Evolutionary conservation across 1,140 invertebrate species (phyloP).

Genomic region (Microplitis demolitor): DNA sequence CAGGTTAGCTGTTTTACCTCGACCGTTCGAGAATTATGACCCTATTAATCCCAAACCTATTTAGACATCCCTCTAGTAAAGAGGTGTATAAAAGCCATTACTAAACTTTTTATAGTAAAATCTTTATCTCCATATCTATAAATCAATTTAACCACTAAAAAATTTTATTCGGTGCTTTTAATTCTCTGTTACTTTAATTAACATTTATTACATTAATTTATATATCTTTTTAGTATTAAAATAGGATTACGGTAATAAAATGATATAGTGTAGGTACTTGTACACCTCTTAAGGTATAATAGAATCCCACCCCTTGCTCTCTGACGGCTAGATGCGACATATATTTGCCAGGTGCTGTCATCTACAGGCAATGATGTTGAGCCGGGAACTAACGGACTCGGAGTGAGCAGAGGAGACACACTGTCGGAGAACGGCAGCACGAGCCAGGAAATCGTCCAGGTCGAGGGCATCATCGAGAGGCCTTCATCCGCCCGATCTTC

Average conservation of each 20-base stretch:
- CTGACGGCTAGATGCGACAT: constrained; percentile 64
- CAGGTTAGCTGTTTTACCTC: constrained; percentile 53
- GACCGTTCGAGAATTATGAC: constrained; percentile 13
- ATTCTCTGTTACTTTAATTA: too few species aligned
- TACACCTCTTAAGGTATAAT: constrained; percentile 54
- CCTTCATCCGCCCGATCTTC: constrained; percentile 62
- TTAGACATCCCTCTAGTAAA: constrained; percentile 54
- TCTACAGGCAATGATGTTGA: constrained; percentile 66
- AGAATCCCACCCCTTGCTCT: constrained; percentile 61
- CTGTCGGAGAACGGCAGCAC: constrained; percentile 53
- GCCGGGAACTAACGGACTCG: constrained; percentile 63
- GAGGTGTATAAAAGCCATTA: constrained; percentile 43
- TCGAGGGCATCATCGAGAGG: constrained; percentile 47
- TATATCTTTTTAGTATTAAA: background rate
- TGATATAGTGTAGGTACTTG: constrained; percentile 35
- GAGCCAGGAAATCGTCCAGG: constrained; percentile 39
- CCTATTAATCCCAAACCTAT: constrained; percentile 46
- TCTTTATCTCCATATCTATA: background rate
- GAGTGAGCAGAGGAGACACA: constrained; percentile 58
- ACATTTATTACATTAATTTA: background rate
- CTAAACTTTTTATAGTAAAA: background rate
- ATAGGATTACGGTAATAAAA: background rate
- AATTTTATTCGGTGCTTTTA: too few species aligned
- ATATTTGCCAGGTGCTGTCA: constrained; percentile 67
- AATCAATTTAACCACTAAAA: background rate